Evolutionary conservation across 2,797 vertebrate species (phyloP).

Genomic region (Phoeniculus purpureus): DNA sequence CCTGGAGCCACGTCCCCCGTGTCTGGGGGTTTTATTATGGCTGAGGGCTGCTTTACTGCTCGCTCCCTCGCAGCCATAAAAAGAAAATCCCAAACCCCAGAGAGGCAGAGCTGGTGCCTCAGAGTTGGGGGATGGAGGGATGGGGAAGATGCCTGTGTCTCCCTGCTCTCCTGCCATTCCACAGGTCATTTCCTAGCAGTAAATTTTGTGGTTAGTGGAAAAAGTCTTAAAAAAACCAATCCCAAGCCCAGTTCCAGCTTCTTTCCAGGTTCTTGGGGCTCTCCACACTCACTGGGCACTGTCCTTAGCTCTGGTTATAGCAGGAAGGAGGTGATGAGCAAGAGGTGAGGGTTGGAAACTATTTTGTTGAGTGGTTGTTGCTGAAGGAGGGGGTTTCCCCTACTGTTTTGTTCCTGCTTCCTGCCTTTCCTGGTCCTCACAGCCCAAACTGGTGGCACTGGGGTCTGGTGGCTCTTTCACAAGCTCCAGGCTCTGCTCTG

Average conservation of each 20-base stretch:
- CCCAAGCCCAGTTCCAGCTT: neutral
- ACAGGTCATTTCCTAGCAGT: conserved; percentile 31
- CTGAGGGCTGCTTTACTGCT: conserved; percentile 36
- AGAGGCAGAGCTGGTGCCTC: neutral
- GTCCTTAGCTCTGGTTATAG: neutral
- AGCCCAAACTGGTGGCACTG: neutral
- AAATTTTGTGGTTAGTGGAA: neutral
- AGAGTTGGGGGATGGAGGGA: neutral
- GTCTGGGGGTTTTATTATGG: conserved; percentile 60
- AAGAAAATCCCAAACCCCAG: neutral
- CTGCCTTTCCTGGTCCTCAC: neutral
- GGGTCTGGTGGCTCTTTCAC: too few species aligned
- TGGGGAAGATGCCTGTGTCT: neutral
- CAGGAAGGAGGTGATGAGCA: neutral
- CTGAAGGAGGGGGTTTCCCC: neutral
- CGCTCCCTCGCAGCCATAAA: neutral
- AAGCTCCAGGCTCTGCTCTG: neutral
- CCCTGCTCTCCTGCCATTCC: conserved; percentile 27
- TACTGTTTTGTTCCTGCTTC: neutral
- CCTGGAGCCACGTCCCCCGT: neutral
- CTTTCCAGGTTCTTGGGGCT: neutral
- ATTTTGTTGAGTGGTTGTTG: neutral
- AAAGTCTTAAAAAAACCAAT: neutral
- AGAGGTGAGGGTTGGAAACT: neutral
- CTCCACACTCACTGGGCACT: neutral